phyloP scores from a whole-genome alignment of 1,140 invertebrate genomes.

The Megalopta genalis region DNA sequence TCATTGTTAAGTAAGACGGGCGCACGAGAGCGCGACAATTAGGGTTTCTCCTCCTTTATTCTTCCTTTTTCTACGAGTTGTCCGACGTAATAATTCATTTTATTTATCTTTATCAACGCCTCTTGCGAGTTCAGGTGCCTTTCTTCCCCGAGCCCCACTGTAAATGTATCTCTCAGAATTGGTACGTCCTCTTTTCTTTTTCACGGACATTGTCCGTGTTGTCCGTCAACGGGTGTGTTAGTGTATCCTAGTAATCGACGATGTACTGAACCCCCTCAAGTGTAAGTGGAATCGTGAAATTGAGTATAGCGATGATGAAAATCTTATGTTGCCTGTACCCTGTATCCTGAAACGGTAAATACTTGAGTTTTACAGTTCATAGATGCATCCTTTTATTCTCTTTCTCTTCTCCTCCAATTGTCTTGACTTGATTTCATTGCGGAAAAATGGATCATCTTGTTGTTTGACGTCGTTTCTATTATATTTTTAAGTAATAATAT shows the following conservation, averaged over 20 bases:
- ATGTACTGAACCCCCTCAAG: slow-evolving; percentile 69
- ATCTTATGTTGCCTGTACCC: slow-evolving; percentile 35
- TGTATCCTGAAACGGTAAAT: slow-evolving; percentile 28
- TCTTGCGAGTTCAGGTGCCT: slow-evolving; percentile 67
- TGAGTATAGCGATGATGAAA: slow-evolving; percentile 65
- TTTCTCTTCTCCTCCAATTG: background rate
- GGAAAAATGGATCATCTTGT: slow-evolving; percentile 75
- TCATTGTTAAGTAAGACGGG: slow-evolving; percentile 67
- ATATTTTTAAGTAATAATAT: slow-evolving; percentile 66
- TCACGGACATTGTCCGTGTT: background rate
- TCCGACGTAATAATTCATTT: slow-evolving; percentile 53
- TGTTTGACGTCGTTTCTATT: slow-evolving; percentile 69
- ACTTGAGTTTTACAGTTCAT: slow-evolving; percentile 21
- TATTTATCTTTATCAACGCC: slow-evolving; percentile 71
- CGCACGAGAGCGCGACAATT: slow-evolving; percentile 69
- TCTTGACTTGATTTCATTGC: slow-evolving; percentile 77
- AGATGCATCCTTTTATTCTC: slow-evolving; percentile 15
- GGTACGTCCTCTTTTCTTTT: slow-evolving; percentile 19
- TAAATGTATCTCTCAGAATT: slow-evolving; percentile 28
- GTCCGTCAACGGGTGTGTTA: background rate
- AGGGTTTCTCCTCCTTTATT: slow-evolving; percentile 52
- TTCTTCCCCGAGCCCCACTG: slow-evolving; percentile 33
- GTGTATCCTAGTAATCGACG: slow-evolving; percentile 25
- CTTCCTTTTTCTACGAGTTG: slow-evolving; percentile 59
- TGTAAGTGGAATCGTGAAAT: slow-evolving; percentile 57